Evolutionary conservation across 2,113 vertebrate genomes (phyloP), one percentile per base, ranked within the genome.

Genomic region (Rhinichthys klamathensis): DNA sequence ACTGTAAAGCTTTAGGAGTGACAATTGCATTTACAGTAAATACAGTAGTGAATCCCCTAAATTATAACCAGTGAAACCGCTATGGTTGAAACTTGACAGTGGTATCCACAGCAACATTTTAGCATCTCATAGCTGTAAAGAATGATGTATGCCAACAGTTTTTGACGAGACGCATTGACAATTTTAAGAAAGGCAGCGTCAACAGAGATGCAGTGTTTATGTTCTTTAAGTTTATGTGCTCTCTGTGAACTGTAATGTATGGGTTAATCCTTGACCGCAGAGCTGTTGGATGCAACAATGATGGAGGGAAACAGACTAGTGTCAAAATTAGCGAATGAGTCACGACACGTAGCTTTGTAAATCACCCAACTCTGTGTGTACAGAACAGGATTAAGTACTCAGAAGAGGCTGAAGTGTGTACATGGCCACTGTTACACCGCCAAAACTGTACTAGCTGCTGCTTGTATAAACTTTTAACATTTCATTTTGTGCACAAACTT

Each of bases 321-420:
- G 58, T 63, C 38, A 80, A 80, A 80, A 35, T 25, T 79, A 60
- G 76, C 21, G 12, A 80, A 80, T 81, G 61, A 81, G 79, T 81
- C 60, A 81, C 1, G 16, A 65, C 38, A 65, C 7, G 16, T 30
- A 65, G 60, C 41, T 12, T 61, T 77, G 74, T 77, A 77, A 77
- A 77, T 32, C 56, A 32, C 74, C 6, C 1, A 56, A 56, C 27
- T 32, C 74, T 23, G 25, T 77, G 74, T 56, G 9, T 77, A 54
- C 74, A 77, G 74, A 77, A 77, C 30, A 35, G 27, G 74, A 77
- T 77, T 77, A 77, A 32, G 74, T 30, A 27, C 74, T 56, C 49
- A 56, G 27, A 77, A 77, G 46, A 77, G 49, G 46, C 15, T 77
- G 18, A 77, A 76, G 18, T 77, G 46, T 73, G 72, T 74, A 49